Percentiles rank a stretch among this genome's conserved stretches.
phyloP scores from a whole-genome alignment of 2,888 invertebrate species.

The Standfussiana lucernea region DNA sequence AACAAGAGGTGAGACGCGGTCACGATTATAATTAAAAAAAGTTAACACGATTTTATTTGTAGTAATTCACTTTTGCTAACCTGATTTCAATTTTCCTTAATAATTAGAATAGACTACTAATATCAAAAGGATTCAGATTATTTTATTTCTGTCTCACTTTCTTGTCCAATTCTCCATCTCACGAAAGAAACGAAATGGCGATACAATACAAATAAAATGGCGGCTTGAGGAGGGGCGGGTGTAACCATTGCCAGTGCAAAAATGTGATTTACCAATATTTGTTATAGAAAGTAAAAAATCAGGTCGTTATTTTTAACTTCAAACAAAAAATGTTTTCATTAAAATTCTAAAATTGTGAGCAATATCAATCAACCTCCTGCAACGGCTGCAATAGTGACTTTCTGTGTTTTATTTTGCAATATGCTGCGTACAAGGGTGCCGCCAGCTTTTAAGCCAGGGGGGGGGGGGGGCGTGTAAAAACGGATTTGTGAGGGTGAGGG shows the following conservation, averaged over 20 bases:
- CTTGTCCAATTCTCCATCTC: conserved; percentile 88
- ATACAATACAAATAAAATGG: conserved; percentile 88
- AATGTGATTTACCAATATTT: neutral
- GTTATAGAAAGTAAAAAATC: neutral
- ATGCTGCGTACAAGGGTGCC: too few relatives aligned
- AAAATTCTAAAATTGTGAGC: neutral
- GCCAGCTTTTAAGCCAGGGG: too few relatives aligned
- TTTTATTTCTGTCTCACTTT: conserved; percentile 91
- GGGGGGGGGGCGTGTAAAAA: too few relatives aligned
- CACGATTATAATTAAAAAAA: conserved; percentile 55
- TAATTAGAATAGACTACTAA: conserved; percentile 27
- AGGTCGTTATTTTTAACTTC: neutral
- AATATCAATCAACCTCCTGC: neutral
- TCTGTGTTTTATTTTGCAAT: too few relatives aligned
- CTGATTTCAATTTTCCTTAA: conserved; percentile 53
- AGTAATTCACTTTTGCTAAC: conserved; percentile 59
- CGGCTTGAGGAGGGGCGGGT: conserved; percentile 64
- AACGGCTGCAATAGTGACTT: too few relatives aligned
- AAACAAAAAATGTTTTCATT: neutral
- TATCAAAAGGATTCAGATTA: conserved; percentile 70
- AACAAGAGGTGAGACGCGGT: conserved; percentile 74
- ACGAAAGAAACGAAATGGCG: conserved; percentile 90
- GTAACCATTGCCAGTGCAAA: conserved; percentile 30
- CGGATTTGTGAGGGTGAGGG: too few relatives aligned
- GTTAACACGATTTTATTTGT: conserved; percentile 19